Evolutionary conservation across 2,113 vertebrate species (phyloP).

Genomic region (Raphicerus campestris): DNA sequence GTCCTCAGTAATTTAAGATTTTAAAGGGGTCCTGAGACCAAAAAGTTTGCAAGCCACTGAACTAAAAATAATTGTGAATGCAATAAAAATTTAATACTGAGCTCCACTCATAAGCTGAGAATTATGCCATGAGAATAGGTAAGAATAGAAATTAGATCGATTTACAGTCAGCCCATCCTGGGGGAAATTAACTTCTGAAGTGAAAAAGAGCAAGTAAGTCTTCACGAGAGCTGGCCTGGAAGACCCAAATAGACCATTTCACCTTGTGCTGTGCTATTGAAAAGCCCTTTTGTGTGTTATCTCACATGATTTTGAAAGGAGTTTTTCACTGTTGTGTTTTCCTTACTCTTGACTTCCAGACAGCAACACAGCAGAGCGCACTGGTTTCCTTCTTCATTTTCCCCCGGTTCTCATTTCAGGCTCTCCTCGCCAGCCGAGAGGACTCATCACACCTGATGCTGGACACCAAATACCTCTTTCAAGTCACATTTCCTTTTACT

Average conservation of each 20-base stretch:
- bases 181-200: background rate
- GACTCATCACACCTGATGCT: constrained; percentile 89
- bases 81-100: background rate
- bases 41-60: background rate
- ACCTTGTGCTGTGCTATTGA: background rate
- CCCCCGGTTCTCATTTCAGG: constrained; percentile 81
- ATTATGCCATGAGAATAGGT: background rate
- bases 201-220: background rate
- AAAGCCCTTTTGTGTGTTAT: background rate
- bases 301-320: background rate
- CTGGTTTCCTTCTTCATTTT: background rate
- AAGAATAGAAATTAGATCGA: background rate
- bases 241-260: background rate
- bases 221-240: background rate
- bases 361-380: fast-evolving
- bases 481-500: constrained; percentile 94
- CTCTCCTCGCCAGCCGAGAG: constrained; percentile 87
- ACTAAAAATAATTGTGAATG: background rate
- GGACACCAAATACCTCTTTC: constrained; percentile 92
- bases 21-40: background rate
- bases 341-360: background rate
- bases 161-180: background rate
- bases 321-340: background rate
- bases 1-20: background rate
- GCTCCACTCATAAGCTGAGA: background rate